phyloP scores from a whole-genome alignment of 1,140 invertebrate genomes.

The Drosophila sulfurigaster region DNA sequence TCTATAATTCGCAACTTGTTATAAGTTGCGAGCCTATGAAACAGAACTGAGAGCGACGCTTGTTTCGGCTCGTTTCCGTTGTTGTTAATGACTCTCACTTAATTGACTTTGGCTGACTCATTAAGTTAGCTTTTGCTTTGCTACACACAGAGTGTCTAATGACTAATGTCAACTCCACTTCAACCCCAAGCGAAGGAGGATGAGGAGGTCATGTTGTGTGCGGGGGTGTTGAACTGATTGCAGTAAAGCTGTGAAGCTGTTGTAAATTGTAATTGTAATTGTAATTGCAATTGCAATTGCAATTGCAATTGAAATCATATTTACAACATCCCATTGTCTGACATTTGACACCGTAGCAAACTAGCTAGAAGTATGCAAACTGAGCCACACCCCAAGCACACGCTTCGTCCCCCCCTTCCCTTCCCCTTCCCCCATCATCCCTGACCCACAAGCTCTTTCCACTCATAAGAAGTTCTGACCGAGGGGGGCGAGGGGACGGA shows the following conservation, averaged over 20 bases:
- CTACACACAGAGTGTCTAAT: slow-evolving; percentile 19
- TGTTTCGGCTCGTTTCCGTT: slow-evolving; percentile 18
- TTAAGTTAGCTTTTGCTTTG: slow-evolving; percentile 4
- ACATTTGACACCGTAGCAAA: slow-evolving; percentile 61
- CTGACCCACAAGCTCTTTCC: too few relatives aligned
- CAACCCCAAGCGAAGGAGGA: background rate
- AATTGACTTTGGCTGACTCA: slow-evolving; percentile 46
- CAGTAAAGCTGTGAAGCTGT: slow-evolving; percentile 21
- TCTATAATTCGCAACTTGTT: background rate
- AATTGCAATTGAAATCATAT: slow-evolving; percentile 62
- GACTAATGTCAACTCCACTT: slow-evolving; percentile 13
- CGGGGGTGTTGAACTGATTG: slow-evolving; percentile 25
- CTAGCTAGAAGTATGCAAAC: background rate
- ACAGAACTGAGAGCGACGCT: background rate
- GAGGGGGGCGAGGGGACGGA: too few relatives aligned
- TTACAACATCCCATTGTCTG: slow-evolving; percentile 45
- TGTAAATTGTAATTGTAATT: slow-evolving; percentile 51
- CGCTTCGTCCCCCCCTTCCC: background rate
- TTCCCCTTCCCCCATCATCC: too few relatives aligned
- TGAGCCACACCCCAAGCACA: slow-evolving; percentile 13
- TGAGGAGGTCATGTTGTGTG: background rate
- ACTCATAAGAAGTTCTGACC: too few relatives aligned
- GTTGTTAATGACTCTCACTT: slow-evolving; percentile 36
- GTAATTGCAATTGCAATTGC: slow-evolving; percentile 30
- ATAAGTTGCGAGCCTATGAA: background rate